These are phyloP conservation scores for Chloromyia formosa DNA, from an alignment of 2,888 invertebrate genomes.

Conservation along the genomic window DNA sequence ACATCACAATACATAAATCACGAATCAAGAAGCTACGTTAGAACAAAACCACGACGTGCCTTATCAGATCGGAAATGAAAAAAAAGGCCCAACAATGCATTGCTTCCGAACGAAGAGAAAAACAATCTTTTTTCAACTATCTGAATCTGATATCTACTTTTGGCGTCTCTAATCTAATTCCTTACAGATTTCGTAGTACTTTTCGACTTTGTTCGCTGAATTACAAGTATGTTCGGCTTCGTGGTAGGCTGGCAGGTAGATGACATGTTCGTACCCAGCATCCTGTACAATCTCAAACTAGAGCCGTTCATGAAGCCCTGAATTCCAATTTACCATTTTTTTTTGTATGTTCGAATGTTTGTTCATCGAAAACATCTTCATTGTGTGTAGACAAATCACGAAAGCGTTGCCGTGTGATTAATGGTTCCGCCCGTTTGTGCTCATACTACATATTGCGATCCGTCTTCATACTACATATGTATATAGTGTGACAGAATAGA, in stretches of 20 bases:
- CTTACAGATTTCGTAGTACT: slow-evolving; percentile 1
- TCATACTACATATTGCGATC: slow-evolving; percentile 14
- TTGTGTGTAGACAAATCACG: slow-evolving; percentile 5
- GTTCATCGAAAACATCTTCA: slow-evolving; percentile 31
- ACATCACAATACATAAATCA: not conserved
- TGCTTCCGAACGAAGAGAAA: no score
- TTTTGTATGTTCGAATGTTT: not conserved
- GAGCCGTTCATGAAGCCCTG: not conserved
- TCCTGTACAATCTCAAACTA: slow-evolving; percentile 1
- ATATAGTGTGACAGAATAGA: not conserved
- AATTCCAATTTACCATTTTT: not conserved
- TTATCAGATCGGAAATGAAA: not conserved
- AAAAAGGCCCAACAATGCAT: not conserved
- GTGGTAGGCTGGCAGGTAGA: slow-evolving; percentile 2
- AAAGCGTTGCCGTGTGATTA: slow-evolving; percentile 12
- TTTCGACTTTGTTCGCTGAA: slow-evolving; percentile 11
- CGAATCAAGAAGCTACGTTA: not conserved
- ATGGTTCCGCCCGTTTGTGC: not conserved
- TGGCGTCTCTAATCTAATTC: slow-evolving; percentile 6
- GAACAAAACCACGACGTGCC: not conserved
- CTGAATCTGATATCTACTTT: not conserved
- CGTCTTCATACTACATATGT: slow-evolving; percentile 2
- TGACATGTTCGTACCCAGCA: not conserved
- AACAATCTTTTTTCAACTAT: not conserved
- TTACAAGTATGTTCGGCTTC: not conserved